A percentile compares a stretch with the other conserved stretches of the same genome.
Evolutionary conservation across 2,113 vertebrate species (phyloP).

Genomic region (Cranoglanis bouderius): DNA sequence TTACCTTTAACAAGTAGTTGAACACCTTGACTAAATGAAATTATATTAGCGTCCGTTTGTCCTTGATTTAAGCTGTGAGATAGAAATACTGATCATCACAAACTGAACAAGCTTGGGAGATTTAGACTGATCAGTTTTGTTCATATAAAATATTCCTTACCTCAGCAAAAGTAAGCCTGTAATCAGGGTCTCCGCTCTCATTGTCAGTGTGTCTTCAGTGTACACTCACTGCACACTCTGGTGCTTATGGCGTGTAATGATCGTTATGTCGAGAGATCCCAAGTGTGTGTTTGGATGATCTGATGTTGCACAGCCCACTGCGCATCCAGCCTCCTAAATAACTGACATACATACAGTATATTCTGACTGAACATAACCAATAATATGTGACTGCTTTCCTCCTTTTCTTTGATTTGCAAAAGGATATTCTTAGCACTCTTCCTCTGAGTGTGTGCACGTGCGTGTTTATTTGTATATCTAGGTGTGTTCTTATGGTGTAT

Average conservation of each 20-base stretch:
- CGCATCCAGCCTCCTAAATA: background rate
- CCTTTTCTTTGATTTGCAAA: background rate
- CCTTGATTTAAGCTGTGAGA: slow-evolving; percentile 39
- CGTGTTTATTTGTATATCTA: background rate
- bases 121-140: background rate
- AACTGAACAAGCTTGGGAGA: background rate
- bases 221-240: background rate
- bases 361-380: background rate
- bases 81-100: background rate
- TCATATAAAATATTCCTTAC: slow-evolving; percentile 31
- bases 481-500: background rate
- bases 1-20: slow-evolving; percentile 55
- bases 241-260: background rate
- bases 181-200: slow-evolving; percentile 33
- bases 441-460: background rate
- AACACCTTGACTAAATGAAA: slow-evolving; percentile 55
- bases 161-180: slow-evolving; percentile 47
- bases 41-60: background rate
- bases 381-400: background rate
- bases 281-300: slow-evolving; percentile 19
- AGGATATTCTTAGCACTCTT: background rate
- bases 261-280: background rate
- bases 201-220: slow-evolving; percentile 5
- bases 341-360: background rate
- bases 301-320: background rate